Evolutionary conservation across 2,797 vertebrate genomes (phyloP), one percentile per base, ranked within the genome.

Genomic region (Pantherophis vulpinus): DNA sequence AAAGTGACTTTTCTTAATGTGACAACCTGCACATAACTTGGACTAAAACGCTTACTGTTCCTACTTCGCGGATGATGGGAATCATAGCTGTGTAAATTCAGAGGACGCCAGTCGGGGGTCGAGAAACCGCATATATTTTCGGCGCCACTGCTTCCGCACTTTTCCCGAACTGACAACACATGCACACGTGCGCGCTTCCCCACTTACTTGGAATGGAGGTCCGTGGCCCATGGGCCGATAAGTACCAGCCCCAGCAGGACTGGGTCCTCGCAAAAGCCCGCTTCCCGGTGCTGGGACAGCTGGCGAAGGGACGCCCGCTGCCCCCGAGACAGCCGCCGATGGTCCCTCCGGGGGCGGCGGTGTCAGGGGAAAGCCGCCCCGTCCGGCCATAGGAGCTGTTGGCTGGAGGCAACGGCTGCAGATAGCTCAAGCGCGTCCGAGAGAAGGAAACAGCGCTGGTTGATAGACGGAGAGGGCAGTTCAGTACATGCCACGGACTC

Each of bases 181-280:
- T 87, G 86, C 54, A n/a, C 54, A 54, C 37, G 13, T 55, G 32
- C 83, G 59, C 23, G 56, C 9, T 27, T 23, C 3, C 54, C 86
- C 27, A 88, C 93, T n/a, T 93, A 93, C 93, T 79, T 93, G 93
- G 90, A 91, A 93, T n/a, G 18, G 90, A 79, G 90, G 56, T 12
- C 37, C 93, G 23, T 91, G 93, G 42, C 63, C 93, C 93, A 91
- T 60, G 93, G 93, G 86, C 55, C 93, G 93, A 90, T 88, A 93
- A 2, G 90, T n/a, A 27, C 55, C 74, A 66, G 90, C 86, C 63
- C 90, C 93, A 23, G n/a, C 93, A 47, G 93, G 90, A 66, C 90
- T 88, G 66, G 90, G 47, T 88, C 92, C 93, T 60, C 93, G 86
- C 93, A 93, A 14, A 12, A 93, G 90, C 66, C 93, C 92, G 14